These are phyloP conservation scores for Drosophila albomicans DNA, from an alignment of 1,140 invertebrate genomes.

Conservation along the genomic window DNA sequence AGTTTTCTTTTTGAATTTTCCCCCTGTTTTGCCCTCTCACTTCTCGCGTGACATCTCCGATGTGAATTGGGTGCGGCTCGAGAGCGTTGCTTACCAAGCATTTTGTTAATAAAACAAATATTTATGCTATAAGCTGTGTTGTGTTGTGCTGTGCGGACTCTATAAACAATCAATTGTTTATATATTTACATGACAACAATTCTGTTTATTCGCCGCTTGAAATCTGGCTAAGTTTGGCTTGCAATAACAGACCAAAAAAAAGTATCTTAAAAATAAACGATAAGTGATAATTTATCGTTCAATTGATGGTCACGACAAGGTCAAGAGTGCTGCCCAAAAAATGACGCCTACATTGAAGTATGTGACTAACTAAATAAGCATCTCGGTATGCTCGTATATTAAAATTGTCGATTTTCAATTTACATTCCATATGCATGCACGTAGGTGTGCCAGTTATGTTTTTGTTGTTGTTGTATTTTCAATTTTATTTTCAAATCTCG, in stretches of 20 bases:
- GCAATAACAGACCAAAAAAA: not conserved
- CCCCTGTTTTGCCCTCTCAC: slow-evolving; percentile 27
- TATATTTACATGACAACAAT: slow-evolving; percentile 17
- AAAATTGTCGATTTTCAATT: slow-evolving; percentile 31
- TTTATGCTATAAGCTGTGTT: slow-evolving; percentile 49
- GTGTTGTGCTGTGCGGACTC: slow-evolving; percentile 12
- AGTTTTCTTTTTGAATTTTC: slow-evolving; percentile 69
- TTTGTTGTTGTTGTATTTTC: not conserved
- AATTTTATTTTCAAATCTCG: slow-evolving; percentile 1
- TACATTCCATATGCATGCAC: slow-evolving; percentile 52
- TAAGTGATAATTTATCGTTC: slow-evolving; percentile 21
- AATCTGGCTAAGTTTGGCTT: slow-evolving; percentile 5
- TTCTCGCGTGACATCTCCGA: slow-evolving; percentile 34
- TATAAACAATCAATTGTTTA: slow-evolving; percentile 31
- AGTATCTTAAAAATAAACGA: not conserved
- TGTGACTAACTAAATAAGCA: not conserved
- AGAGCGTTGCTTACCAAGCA: slow-evolving; percentile 28
- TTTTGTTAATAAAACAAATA: slow-evolving; percentile 69
- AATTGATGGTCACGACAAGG: slow-evolving; percentile 44
- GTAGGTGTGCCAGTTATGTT: slow-evolving; percentile 20
- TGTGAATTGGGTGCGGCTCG: slow-evolving; percentile 57
- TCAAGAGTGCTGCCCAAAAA: slow-evolving; percentile 31
- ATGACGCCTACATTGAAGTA: not conserved
- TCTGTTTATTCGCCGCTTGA: slow-evolving; percentile 1
- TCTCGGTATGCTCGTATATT: slow-evolving; percentile 2